Base-by-base conservation (phyloP, 2,113 vertebrate species). In the Hippocampus mohnikei region DNA sequence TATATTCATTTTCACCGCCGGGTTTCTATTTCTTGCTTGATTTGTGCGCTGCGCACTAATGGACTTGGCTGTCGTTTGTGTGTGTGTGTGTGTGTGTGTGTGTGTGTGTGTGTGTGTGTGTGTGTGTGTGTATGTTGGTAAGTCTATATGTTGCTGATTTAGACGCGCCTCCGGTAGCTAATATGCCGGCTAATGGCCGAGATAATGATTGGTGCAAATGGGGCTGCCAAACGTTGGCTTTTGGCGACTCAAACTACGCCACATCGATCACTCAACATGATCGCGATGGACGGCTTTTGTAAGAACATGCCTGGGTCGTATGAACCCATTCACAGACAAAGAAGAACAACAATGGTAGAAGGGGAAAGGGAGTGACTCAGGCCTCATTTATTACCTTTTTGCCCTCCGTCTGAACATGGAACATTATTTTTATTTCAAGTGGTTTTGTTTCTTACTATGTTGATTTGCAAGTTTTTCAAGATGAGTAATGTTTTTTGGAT, bases 121-220 rank as follows among this genome's bases (percentile, higher is more conserved):
- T 42, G 41, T 12, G 46, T 71, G 72, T 75, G 82, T 69, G 77
- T 66, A 52, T 72, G 70, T 83, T 27, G 81, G 87, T 87, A 86
- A 88, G 85, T 87, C 87, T 87, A 90, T 89, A 88, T 72, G 80
- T 75, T 71, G 84, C 82, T 85, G 82, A 88, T 87, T 85, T 87
- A 73, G 75, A 86, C 80, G 79, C 40, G 87, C 87, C 87, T 85
- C 79, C 76, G 70, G 83, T 85, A 69, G 82, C 82, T 87, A 88
- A 87, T 86, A 82, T 76, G 85, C 77, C 46, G 67, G 81, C 84
- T 90, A 90, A 88, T 89, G 86, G 85, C 80, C 64, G 69, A 80
- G 85, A 66, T 88, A 89, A 87, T 90, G 87, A 90, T 88, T 79
- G 81, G 60, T 79, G 85, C 73, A 87, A 88, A 87, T 86, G 83